phyloP scores from a whole-genome alignment of 2,888 invertebrate genomes.

The Zhuqinia jingwanae region DNA sequence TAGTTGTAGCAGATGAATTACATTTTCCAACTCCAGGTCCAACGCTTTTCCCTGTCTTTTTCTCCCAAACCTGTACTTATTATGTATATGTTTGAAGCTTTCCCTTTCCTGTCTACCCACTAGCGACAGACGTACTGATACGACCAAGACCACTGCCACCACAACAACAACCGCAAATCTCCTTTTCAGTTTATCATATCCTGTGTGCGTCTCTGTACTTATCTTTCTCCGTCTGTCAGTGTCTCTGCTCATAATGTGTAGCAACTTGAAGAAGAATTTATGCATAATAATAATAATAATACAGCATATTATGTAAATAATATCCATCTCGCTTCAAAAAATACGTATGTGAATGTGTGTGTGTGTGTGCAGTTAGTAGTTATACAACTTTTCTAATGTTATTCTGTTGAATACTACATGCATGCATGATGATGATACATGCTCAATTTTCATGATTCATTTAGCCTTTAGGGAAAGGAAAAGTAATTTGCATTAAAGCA shows the following conservation, averaged over 20 bases:
- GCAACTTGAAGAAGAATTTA: not conserved
- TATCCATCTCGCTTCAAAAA: not conserved
- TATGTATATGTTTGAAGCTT: conserved; percentile 7
- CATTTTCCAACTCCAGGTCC: too few relatives aligned
- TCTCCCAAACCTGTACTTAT: not conserved
- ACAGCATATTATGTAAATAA: too few relatives aligned
- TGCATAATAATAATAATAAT: not conserved
- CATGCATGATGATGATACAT: too few relatives aligned
- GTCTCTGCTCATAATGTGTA: not conserved
- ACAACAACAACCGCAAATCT: conserved; percentile 32
- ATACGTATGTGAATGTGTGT: too few relatives aligned
- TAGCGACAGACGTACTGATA: not conserved
- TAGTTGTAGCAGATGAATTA: too few relatives aligned
- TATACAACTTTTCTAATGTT: not conserved
- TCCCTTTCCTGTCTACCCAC: too few relatives aligned
- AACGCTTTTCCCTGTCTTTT: not conserved
- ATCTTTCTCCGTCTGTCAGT: too few relatives aligned
- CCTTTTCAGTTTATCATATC: conserved; percentile 18
- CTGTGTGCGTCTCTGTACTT: too few relatives aligned
- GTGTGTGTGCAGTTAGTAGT: not conserved
- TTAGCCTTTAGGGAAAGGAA: not conserved
- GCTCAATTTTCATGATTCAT: conserved; percentile 39
- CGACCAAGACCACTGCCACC: not conserved
- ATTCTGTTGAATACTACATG: too few relatives aligned
- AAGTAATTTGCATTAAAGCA: conserved; percentile 39